Conservation (phyloP, 1,140 invertebrate genomes). For the Schlechtendalia chinensis region DNA sequence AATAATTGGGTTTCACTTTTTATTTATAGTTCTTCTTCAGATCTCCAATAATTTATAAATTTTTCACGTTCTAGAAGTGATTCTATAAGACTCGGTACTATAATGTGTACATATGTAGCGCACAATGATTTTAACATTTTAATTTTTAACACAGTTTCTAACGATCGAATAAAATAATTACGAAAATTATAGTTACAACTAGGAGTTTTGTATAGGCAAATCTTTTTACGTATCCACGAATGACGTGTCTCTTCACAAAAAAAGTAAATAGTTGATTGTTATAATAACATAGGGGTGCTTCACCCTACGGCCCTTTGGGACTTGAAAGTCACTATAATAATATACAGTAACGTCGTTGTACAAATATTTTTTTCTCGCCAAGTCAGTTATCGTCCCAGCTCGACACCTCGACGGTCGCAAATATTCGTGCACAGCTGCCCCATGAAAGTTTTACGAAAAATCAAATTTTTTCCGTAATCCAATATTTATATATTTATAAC, state of each 20-base stretch:
- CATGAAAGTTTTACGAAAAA: neutral
- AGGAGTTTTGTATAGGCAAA: conserved; percentile 22
- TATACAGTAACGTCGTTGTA: neutral
- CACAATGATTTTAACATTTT: no score
- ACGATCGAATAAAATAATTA: no score
- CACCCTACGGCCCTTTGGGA: neutral
- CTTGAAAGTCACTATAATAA: neutral
- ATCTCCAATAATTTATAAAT: no score
- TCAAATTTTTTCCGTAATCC: conserved; percentile 13
- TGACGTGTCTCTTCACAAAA: neutral
- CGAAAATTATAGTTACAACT: no score
- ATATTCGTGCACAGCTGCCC: neutral
- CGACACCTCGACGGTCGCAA: neutral
- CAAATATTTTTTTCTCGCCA: conserved; percentile 13
- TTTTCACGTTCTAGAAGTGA: no score
- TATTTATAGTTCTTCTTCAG: no score
- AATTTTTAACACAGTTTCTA: no score
- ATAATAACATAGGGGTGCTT: no score
- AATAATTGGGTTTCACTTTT: no score
- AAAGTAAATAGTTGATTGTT: neutral
- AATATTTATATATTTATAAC: neutral
- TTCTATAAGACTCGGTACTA: no score
- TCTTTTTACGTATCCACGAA: neutral
- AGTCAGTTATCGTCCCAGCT: neutral
- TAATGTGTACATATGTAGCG: no score